Percentiles rank a stretch among this genome's conserved stretches.
These are phyloP conservation scores for Isoperla grammatica DNA, from an alignment of 2,888 invertebrate species.

Conservation along the genomic window DNA sequence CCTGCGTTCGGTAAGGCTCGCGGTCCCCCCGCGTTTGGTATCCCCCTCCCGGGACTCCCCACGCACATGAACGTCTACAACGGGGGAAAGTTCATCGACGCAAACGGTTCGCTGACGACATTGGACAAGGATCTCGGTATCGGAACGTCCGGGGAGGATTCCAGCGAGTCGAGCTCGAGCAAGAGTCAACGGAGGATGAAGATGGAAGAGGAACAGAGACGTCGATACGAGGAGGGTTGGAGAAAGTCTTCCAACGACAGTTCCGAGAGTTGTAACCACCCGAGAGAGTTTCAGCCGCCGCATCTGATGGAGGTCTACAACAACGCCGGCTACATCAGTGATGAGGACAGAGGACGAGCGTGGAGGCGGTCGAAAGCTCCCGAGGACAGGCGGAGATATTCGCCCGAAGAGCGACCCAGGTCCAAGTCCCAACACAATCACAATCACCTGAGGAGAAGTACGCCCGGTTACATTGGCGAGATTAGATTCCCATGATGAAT, in stretches of 20 bases:
- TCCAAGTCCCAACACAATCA: constrained; percentile 57
- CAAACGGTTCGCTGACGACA: constrained; percentile 53
- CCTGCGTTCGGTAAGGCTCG: constrained; percentile 1
- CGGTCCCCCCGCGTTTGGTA: constrained; percentile 20
- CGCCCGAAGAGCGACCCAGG: constrained; percentile 42
- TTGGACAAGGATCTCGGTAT: constrained; percentile 66
- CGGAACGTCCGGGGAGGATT: constrained; percentile 80
- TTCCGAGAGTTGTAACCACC: constrained; percentile 9
- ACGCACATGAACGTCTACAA: constrained; percentile 24
- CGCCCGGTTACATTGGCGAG: constrained; percentile 56
- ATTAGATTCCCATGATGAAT: constrained; percentile 56
- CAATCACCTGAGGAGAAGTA: constrained; percentile 18
- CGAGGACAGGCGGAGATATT: constrained; percentile 37
- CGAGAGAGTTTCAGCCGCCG: constrained; percentile 46
- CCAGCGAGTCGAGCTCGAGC: constrained; percentile 73
- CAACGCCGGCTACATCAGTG: constrained; percentile 50
- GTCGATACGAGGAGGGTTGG: constrained; percentile 65
- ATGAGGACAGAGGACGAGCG: constrained; percentile 40
- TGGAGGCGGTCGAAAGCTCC: constrained; percentile 45
- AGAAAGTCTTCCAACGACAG: constrained; percentile 53
- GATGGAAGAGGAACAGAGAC: constrained; percentile 49
- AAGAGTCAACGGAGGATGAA: constrained; percentile 58
- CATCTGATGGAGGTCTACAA: constrained; percentile 59
- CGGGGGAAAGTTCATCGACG: constrained; percentile 46
- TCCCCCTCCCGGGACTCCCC: constrained; percentile 27